A percentile compares a stretch with the other conserved stretches of the same genome.
These are phyloP conservation scores for Heliconius aoede DNA, from an alignment of 2,888 invertebrate genomes.

Conservation along the genomic window DNA sequence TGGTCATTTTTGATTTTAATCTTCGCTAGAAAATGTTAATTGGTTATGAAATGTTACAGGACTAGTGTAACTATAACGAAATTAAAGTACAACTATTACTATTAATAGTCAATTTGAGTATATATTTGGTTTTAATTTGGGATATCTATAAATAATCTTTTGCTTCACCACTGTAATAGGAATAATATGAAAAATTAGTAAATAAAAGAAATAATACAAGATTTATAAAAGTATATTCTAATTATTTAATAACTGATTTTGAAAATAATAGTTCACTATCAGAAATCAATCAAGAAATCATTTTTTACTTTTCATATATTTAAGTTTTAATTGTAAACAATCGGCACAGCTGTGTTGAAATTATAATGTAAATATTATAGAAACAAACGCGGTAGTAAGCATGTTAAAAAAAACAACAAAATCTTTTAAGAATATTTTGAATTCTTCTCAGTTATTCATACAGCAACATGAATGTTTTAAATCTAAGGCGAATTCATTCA, in stretches of 20 bases:
- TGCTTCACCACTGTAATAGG: too few species aligned
- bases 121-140: too few species aligned
- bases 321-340: constrained; percentile 4
- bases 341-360: constrained; percentile 5
- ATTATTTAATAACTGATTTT: not conserved
- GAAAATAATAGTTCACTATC: not conserved
- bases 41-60: constrained; percentile 29
- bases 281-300: not conserved
- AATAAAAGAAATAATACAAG: not conserved
- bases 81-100: too few species aligned
- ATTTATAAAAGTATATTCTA: not conserved
- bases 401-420: constrained; percentile 34
- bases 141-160: too few species aligned
- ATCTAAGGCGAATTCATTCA: not conserved
- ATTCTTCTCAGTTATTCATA: constrained; percentile 28
- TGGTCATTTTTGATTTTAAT: constrained; percentile 76
- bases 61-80: not conserved
- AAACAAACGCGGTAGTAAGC: constrained; percentile 30
- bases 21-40: constrained; percentile 69
- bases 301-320: not conserved
- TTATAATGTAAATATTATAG: constrained; percentile 11
- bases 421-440: constrained; percentile 28
- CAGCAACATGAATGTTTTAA: not conserved
- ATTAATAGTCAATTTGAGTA: too few species aligned
- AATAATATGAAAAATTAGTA: too few species aligned